Evolutionary conservation across 2,888 invertebrate genomes (phyloP).

Genomic region (Callinectes sapidus): DNA sequence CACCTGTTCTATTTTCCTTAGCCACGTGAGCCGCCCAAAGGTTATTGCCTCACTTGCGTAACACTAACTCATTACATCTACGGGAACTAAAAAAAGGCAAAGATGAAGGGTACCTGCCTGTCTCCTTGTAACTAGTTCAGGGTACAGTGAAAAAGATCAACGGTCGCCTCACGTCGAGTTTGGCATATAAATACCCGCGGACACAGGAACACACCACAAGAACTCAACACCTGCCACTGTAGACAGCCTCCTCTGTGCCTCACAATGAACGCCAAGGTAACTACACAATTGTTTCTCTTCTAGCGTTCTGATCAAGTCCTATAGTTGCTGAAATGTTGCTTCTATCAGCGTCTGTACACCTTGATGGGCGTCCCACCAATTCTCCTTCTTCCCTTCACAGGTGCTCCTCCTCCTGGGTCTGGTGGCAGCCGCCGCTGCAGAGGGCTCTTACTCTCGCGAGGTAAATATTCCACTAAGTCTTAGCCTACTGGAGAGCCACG

Average conservation of each 20-base stretch:
- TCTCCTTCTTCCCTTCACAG: not conserved
- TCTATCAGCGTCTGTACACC: not conserved
- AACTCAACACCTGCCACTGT: not conserved
- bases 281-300: not conserved
- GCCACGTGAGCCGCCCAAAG: not conserved
- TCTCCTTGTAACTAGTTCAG: not conserved
- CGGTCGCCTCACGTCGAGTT: not conserved
- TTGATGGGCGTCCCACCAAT: not conserved
- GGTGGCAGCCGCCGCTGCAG: slow-evolving; percentile 10
- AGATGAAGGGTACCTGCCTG: not conserved
- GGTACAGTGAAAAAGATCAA: not conserved
- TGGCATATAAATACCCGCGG: not conserved
- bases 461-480: not conserved
- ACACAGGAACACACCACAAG: too few relatives aligned
- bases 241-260: not conserved
- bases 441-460: not conserved
- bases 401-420: slow-evolving; percentile 27
- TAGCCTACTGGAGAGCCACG: not conserved
- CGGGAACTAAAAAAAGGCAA: not conserved
- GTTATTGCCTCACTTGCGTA: not conserved
- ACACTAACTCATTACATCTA: not conserved
- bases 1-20: not conserved
- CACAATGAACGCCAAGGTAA: not conserved
- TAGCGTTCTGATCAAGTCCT: not conserved
- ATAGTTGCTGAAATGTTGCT: not conserved